Percentiles rank a stretch among this genome's conserved stretches.
phyloP scores from a whole-genome alignment of 2,888 invertebrate species.

The Rhopalosiphum nymphaeae region DNA sequence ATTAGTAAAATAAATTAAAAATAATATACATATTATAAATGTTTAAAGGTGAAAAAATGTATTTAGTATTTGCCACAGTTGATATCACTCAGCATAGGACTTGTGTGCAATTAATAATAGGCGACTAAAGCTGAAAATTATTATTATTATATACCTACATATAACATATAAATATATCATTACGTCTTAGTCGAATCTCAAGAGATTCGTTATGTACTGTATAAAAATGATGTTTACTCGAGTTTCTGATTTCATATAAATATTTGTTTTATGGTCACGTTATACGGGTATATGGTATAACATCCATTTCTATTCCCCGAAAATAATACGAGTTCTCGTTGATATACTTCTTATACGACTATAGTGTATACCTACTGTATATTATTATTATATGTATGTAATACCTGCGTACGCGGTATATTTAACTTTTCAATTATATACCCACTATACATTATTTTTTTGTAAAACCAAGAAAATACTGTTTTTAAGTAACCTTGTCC shows the following conservation, averaged over 20 bases:
- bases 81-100: not conserved
- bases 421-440: slow-evolving; percentile 22
- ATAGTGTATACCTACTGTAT: not conserved
- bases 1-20: not conserved
- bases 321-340: not conserved
- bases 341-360: not conserved
- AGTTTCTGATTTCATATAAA: slow-evolving; percentile 9
- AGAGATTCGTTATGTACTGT: not conserved
- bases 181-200: not conserved
- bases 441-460: not conserved
- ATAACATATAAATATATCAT: not conserved
- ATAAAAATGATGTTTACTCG: not conserved
- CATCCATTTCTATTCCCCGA: not conserved
- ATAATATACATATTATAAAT: not conserved
- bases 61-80: not conserved
- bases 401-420: not conserved
- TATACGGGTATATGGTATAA: not conserved
- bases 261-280: not conserved
- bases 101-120: not conserved
- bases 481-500: not conserved
- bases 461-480: not conserved
- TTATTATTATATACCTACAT: not conserved
- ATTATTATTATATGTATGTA: not conserved
- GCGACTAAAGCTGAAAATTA: not conserved
- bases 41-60: not conserved